Evolutionary conservation across 2,888 invertebrate genomes (phyloP).

Genomic region (Norana najaformis): DNA sequence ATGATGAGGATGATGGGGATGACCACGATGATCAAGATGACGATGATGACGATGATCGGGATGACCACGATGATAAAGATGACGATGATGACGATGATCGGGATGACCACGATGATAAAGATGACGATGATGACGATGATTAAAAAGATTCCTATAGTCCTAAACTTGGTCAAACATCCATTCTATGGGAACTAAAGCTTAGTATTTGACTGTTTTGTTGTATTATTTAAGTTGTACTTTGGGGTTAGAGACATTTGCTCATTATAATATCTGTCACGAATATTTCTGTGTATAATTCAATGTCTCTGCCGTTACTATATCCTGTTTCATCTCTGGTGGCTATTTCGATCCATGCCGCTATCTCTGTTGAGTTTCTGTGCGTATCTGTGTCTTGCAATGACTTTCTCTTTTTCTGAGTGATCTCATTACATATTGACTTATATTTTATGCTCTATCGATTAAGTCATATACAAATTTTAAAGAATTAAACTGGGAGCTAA

Average conservation of each 20-base stretch:
- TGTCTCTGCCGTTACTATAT: too few relatives aligned
- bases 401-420: neutral
- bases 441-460: too few relatives aligned
- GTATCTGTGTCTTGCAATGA: neutral
- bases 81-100: neutral
- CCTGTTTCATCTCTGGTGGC: neutral
- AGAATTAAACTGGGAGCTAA: neutral
- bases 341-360: neutral
- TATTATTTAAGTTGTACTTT: neutral
- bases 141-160: neutral
- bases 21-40: too few relatives aligned
- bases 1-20: too few relatives aligned
- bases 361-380: neutral
- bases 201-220: neutral
- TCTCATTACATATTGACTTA: neutral
- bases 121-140: neutral
- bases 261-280: neutral
- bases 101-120: neutral
- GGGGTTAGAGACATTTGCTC: neutral
- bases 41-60: neutral
- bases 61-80: constrained; percentile 30
- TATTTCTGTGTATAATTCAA: neutral
- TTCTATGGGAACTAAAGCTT: too few relatives aligned
- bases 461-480: neutral
- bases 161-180: neutral